Conservation (phyloP, 1,140 invertebrate species). For the Luehdorfia chinensis region DNA sequence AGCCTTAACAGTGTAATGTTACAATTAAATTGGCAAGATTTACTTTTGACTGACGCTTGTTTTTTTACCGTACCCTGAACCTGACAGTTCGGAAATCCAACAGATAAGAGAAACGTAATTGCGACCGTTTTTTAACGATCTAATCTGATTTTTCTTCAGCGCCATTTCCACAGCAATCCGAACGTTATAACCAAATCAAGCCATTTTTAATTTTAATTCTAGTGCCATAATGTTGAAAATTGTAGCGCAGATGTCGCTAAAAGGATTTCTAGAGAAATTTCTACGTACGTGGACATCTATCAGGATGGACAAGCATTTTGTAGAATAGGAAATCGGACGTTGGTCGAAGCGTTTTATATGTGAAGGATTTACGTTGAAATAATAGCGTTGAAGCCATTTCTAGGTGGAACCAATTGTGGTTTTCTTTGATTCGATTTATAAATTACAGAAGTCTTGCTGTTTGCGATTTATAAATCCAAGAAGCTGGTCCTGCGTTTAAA, state of each 20-base stretch:
- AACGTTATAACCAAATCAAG: conserved; percentile 22
- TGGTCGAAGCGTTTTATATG: conserved; percentile 61
- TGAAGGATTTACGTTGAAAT: conserved; percentile 58
- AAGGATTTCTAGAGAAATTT: conserved; percentile 32
- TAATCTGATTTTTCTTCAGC: conserved; percentile 62
- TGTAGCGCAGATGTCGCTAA: neutral
- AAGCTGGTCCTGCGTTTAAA: no score
- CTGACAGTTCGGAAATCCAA: conserved; percentile 25
- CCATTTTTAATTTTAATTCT: conserved; percentile 23
- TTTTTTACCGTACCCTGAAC: conserved; percentile 36
- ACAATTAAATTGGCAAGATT: conserved; percentile 62
- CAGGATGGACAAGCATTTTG: conserved; percentile 66
- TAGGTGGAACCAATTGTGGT: conserved; percentile 4
- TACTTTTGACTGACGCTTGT: conserved; percentile 47
- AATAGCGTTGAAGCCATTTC: conserved; percentile 44
- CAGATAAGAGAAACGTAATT: conserved; percentile 59
- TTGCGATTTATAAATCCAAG: no score
- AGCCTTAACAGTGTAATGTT: conserved; percentile 30
- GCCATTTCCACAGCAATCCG: conserved; percentile 24
- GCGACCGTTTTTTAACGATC: conserved; percentile 51
- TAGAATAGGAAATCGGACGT: conserved; percentile 62
- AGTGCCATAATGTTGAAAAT: conserved; percentile 19
- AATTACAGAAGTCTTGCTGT: no score
- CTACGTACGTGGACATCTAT: conserved; percentile 57
- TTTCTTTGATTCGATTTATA: conserved; percentile 6